A percentile compares a stretch with the other conserved stretches of the same genome.
These are phyloP conservation scores for Clepsis dumicolana DNA, from an alignment of 2,888 invertebrate species.

Conservation along the genomic window DNA sequence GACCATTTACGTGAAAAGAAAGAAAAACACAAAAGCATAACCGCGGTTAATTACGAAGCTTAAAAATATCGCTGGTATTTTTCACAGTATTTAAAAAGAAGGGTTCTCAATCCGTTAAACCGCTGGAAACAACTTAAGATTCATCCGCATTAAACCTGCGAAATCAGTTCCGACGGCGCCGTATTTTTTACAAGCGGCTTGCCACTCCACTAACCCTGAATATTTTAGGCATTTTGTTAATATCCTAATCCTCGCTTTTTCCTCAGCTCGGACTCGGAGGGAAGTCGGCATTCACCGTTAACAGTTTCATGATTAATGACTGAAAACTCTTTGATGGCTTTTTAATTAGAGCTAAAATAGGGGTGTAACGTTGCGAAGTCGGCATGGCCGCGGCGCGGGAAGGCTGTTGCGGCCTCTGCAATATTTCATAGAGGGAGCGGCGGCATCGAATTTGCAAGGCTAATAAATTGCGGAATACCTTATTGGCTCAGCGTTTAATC, in stretches of 20 bases:
- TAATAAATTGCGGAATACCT: slow-evolving; percentile 84
- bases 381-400: slow-evolving; percentile 56
- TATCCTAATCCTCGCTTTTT: slow-evolving; percentile 81
- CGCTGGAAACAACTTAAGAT: slow-evolving; percentile 79
- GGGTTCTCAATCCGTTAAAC: slow-evolving; percentile 79
- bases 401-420: slow-evolving; percentile 77
- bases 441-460: slow-evolving; percentile 83
- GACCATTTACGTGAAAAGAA: slow-evolving; percentile 58
- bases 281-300: slow-evolving; percentile 83
- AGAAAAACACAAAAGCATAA: slow-evolving; percentile 60
- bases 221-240: slow-evolving; percentile 83
- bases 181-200: slow-evolving; percentile 73
- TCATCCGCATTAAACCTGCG: slow-evolving; percentile 72
- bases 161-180: slow-evolving; percentile 66
- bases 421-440: slow-evolving; percentile 81
- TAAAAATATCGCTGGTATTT: slow-evolving; percentile 79
- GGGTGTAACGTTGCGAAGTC: slow-evolving; percentile 75
- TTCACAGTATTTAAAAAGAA: slow-evolving; percentile 69
- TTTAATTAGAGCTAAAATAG: slow-evolving; percentile 86
- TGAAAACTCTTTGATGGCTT: slow-evolving; percentile 87
- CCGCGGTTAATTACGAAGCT: slow-evolving; percentile 79
- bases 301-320: slow-evolving; percentile 87
- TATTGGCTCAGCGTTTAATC: slow-evolving; percentile 82
- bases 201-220: slow-evolving; percentile 80
- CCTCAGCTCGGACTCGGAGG: slow-evolving; percentile 67